A percentile compares a stretch with the other conserved stretches of the same genome.
Evolutionary conservation across 2,113 vertebrate species (phyloP).

Genomic region (human (Homo sapiens)): DNA sequence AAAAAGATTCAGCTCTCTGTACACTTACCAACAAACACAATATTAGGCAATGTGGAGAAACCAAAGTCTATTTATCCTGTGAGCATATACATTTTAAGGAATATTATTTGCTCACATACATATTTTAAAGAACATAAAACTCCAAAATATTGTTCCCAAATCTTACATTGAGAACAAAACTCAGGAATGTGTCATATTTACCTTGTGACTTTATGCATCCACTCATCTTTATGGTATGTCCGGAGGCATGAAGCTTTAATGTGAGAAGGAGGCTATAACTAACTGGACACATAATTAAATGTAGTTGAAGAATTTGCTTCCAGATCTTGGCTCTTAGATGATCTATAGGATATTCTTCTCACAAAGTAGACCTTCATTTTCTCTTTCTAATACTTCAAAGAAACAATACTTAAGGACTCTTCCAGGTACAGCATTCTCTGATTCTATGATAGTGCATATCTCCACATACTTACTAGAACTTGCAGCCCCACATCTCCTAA

Average conservation of each 20-base stretch:
- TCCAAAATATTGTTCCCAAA: background rate
- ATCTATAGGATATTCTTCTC: background rate
- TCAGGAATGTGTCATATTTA: background rate
- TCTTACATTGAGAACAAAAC: constrained; percentile 1
- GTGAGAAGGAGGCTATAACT: background rate
- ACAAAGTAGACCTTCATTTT: background rate
- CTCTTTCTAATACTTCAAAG: background rate
- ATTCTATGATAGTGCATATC: background rate
- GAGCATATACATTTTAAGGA: background rate
- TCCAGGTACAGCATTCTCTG: background rate
- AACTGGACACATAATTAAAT: background rate
- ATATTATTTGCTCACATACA: background rate
- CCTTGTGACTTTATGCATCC: background rate
- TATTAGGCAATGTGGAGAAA: background rate
- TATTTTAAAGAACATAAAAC: constrained; percentile 8
- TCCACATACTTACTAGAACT: background rate
- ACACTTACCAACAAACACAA: background rate
- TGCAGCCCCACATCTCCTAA: background rate
- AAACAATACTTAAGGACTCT: background rate
- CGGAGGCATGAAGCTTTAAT: background rate
- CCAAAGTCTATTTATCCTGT: background rate
- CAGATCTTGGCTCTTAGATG: background rate
- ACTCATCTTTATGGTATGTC: background rate
- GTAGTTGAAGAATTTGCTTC: background rate
- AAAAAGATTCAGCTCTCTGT: background rate